Evolutionary conservation across 2,888 invertebrate genomes (phyloP).

Genomic region (Zonitis immaculata): DNA sequence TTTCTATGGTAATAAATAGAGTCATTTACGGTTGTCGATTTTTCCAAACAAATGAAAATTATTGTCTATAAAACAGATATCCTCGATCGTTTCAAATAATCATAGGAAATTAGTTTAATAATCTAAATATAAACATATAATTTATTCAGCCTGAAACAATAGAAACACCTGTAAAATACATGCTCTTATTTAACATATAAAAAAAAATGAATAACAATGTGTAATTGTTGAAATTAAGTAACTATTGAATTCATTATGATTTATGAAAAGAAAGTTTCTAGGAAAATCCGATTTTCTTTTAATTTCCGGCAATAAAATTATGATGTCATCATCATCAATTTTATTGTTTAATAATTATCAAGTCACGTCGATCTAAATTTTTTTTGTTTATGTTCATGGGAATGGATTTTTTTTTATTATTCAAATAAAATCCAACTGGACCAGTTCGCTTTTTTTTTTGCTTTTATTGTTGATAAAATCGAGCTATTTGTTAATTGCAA

Average conservation of each 20-base stretch:
- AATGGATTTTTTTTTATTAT: background rate
- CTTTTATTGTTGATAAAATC: too few species aligned
- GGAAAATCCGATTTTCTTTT: too few species aligned
- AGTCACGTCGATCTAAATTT: background rate
- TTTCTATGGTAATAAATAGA: background rate
- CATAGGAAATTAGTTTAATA: slow-evolving; percentile 13
- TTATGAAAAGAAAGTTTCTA: too few species aligned
- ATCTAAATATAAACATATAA: slow-evolving; percentile 17
- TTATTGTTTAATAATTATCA: background rate
- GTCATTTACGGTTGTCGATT: background rate
- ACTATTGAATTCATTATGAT: too few species aligned
- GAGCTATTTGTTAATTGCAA: too few species aligned
- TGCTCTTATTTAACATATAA: too few species aligned
- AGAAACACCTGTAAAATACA: slow-evolving; percentile 15
- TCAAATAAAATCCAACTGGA: background rate
- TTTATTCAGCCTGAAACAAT: slow-evolving; percentile 15
- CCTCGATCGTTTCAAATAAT: slow-evolving; percentile 4
- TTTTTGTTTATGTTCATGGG: background rate
- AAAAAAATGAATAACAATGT: too few species aligned
- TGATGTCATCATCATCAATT: background rate
- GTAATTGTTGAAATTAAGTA: too few species aligned
- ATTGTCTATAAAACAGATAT: background rate
- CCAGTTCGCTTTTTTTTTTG: too few species aligned
- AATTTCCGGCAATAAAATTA: background rate
- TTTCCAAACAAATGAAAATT: background rate